Base-by-base conservation (phyloP, 1,140 invertebrate genomes). In the Caenorhabditis remanei region DNA sequence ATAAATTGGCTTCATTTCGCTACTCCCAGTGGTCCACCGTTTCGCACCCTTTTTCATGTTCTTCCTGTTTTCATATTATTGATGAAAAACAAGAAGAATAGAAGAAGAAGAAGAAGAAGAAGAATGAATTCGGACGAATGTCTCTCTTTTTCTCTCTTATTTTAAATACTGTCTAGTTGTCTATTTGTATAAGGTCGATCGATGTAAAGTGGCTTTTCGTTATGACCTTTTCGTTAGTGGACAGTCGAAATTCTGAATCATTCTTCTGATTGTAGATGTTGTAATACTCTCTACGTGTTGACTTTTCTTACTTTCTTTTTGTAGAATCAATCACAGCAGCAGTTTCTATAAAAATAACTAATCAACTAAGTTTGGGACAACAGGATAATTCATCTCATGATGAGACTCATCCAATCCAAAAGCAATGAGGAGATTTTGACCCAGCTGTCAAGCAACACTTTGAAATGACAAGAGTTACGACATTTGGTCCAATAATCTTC, bases 1-100 rank as follows among this genome's bases (percentile, higher is more conserved):
- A 75, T 75, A 75, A 75, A 75, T 75, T 75, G 67, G 67, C 16
- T 75, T 75, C 67, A 75, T 75, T 75, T 48, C 41, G 43, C 43
- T n/a, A 9, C 11, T 32, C 32, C 67, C 61, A 65, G 32, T 13
- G 24, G 61, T 65, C 61, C 61, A 14, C 11, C 43, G 2, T 75
- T 75, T 67, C 19, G 63, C 21, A 67, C 67, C 16, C n/a, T 2
- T 75, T 48, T 75, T n/a, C 43, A 41, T 67, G 63, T 67, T 67
- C 63, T 41, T 67, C 32, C 63, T 58, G 21, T 58, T 58, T n/a
- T 58, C 8, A 53, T 21, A 58, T 21, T 58, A 8, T 58, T n/a
- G n/a, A 58, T 21, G 21, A 21, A 58, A 58, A 21, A 58, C 8
- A n/a, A 53, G 50, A 53, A 53, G 4, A 58, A 21, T n/a, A 58